These are phyloP conservation scores for Zaprionus taronus DNA, from an alignment of 1,140 invertebrate species.

Conservation along the genomic window DNA sequence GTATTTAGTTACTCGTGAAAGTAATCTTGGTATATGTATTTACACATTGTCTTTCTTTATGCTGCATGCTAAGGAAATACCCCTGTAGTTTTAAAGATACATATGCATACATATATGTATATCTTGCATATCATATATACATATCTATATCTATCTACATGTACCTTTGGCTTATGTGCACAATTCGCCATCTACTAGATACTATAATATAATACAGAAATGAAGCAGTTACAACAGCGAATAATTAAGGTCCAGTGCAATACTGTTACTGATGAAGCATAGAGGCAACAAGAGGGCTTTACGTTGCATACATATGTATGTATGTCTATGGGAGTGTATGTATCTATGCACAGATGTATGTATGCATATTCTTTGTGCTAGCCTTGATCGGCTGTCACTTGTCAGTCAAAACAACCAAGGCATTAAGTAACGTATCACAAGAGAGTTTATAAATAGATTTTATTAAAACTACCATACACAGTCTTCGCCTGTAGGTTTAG, in stretches of 20 bases:
- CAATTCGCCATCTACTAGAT: too few relatives aligned
- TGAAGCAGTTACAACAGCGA: neutral
- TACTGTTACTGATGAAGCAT: conserved; percentile 64
- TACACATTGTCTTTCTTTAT: neutral
- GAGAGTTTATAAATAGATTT: conserved; percentile 39
- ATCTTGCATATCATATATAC: too few relatives aligned
- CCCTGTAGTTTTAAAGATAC: neutral
- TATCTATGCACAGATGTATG: neutral
- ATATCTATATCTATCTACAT: neutral
- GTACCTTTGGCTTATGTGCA: neutral
- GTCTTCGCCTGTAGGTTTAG: conserved; percentile 29
- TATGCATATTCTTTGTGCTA: conserved; percentile 18
- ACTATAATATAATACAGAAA: neutral
- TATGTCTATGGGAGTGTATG: neutral
- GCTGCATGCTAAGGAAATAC: neutral
- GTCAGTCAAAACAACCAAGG: conserved; percentile 43
- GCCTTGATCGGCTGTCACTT: conserved; percentile 43
- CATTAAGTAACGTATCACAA: conserved; percentile 36
- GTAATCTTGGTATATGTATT: neutral
- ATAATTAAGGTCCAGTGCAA: neutral
- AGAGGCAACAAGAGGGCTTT: conserved; percentile 21
- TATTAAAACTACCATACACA: conserved; percentile 9
- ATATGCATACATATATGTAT: neutral
- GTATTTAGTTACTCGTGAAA: conserved; percentile 6
- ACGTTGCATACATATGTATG: neutral